A percentile compares a stretch with the other conserved stretches of the same genome.
Evolutionary conservation across 2,113 vertebrate species (phyloP).

Genomic region (Thalassarche chlororhynchos): DNA sequence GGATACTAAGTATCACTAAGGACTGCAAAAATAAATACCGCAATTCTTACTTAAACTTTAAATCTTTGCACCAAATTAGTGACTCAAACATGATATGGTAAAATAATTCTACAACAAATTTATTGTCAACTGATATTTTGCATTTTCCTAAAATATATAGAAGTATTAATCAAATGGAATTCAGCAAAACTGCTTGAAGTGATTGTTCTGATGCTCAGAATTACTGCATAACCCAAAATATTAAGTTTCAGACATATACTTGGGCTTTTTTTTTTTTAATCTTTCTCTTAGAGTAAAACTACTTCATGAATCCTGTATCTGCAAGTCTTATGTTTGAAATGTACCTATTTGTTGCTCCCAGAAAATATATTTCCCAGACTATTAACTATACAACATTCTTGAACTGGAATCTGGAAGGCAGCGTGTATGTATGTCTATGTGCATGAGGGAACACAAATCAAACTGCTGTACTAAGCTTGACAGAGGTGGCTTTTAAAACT

Average conservation of each 20-base stretch:
- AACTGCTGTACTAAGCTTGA: background rate
- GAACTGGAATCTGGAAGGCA: background rate
- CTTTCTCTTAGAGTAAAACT: background rate
- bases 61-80: background rate
- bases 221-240: background rate
- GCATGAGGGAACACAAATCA: background rate
- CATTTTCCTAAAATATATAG: background rate
- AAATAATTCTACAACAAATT: background rate
- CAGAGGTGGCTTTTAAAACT: background rate
- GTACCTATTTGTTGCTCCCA: background rate
- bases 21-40: background rate
- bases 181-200: background rate
- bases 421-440: accelerated
- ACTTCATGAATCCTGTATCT: background rate
- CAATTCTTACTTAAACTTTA: background rate
- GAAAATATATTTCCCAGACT: background rate
- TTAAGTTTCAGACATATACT: background rate
- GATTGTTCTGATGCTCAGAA: background rate
- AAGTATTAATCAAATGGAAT: background rate
- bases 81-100: background rate
- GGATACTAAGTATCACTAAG: background rate
- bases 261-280: background rate
- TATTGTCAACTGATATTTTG: background rate
- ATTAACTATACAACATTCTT: background rate
- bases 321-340: background rate